These are phyloP conservation scores for Spheniscus humboldti DNA, from an alignment of 2,797 vertebrate genomes.

Conservation along the genomic window DNA sequence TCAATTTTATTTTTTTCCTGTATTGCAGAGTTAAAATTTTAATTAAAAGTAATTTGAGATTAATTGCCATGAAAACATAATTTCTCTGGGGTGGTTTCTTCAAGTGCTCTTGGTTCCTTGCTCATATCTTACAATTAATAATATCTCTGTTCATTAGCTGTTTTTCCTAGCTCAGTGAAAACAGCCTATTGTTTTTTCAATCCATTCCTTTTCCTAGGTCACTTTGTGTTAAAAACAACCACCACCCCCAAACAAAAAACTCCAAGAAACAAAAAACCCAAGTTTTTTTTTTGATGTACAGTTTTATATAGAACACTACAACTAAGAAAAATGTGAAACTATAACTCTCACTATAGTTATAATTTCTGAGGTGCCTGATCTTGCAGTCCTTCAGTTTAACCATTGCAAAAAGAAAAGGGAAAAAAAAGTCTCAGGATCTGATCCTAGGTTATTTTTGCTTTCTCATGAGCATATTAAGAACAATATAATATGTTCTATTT, in stretches of 20 bases:
- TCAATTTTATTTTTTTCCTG: not conserved
- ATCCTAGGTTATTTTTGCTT: not conserved
- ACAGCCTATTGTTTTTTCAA: not conserved
- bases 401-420: not conserved
- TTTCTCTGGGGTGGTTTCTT: not conserved
- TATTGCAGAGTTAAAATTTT: not conserved
- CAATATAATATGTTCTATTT: not conserved
- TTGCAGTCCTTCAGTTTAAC: not conserved
- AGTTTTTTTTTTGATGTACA: not conserved
- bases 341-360: not conserved
- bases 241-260: not conserved
- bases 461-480: not conserved
- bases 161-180: not conserved
- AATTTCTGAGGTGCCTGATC: not conserved
- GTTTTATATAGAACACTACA: not conserved
- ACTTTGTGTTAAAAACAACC: not conserved
- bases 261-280: not conserved
- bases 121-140: not conserved
- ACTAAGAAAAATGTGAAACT: not conserved
- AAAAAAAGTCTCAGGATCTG: not conserved
- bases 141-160: not conserved
- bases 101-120: not conserved
- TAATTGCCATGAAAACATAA: not conserved
- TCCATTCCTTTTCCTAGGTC: not conserved
- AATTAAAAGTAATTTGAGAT: not conserved